phyloP scores from a whole-genome alignment of 2,888 invertebrate species.

The Dioctria linearis region DNA sequence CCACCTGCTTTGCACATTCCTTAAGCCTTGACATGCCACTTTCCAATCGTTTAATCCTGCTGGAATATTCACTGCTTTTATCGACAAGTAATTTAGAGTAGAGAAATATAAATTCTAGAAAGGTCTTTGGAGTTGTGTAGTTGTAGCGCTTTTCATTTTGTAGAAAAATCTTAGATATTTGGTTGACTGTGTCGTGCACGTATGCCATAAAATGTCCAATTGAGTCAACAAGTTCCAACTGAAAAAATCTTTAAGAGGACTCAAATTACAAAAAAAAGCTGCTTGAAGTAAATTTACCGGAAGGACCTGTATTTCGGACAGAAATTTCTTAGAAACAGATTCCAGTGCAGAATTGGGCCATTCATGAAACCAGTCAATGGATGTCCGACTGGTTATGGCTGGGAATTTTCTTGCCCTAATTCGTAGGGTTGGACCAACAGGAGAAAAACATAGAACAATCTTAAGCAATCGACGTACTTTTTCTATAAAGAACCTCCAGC shows the following conservation, averaged over 20 bases:
- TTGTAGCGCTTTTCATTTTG: constrained; percentile 92
- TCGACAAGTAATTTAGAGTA: constrained; percentile 82
- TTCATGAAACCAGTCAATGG: constrained; percentile 97
- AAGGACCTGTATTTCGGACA: constrained; percentile 79
- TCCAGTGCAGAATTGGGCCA: constrained; percentile 94
- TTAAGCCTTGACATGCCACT: constrained; percentile 92
- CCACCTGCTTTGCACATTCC: constrained; percentile 89
- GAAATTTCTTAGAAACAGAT: constrained; percentile 89
- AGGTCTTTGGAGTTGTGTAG: constrained; percentile 98
- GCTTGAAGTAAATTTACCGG: constrained; percentile 57
- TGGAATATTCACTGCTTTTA: constrained; percentile 79
- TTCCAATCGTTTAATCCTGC: constrained; percentile 86
- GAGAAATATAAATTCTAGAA: constrained; percentile 92
- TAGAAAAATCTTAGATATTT: constrained; percentile 86
- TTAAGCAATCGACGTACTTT: constrained; percentile 78
- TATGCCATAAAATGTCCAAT: constrained; percentile 94
- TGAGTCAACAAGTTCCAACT: constrained; percentile 76
- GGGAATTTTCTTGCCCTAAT: constrained; percentile 94
- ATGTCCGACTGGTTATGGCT: constrained; percentile 93
- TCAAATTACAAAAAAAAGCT: neutral
- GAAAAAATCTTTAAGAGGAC: constrained; percentile 59
- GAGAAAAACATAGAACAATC: constrained; percentile 94
- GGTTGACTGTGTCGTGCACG: constrained; percentile 91
- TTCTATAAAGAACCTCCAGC: constrained; percentile 96
- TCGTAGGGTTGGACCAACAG: constrained; percentile 91